Conservation (phyloP, 2,113 vertebrate genomes). For the Pao palembangensis region DNA sequence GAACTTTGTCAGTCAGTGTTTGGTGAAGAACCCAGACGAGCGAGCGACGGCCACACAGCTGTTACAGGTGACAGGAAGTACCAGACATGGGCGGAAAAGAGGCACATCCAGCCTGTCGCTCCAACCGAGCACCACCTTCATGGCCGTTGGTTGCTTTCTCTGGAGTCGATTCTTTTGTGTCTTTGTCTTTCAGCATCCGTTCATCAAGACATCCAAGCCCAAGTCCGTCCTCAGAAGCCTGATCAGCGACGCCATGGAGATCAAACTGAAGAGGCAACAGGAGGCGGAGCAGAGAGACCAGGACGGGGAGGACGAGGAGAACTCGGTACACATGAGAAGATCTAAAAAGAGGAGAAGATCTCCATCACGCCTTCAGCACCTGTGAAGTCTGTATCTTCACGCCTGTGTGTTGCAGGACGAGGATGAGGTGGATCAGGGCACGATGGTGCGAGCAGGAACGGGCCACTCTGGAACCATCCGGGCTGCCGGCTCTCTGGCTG, state of each 20-base stretch:
- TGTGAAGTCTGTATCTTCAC: too few relatives aligned
- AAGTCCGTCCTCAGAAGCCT: constrained; percentile 81
- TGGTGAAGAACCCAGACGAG: constrained; percentile 89
- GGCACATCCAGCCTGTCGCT: too few relatives aligned
- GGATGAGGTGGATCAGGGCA: constrained; percentile 86
- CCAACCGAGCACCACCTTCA: too few relatives aligned
- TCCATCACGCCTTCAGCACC: not conserved
- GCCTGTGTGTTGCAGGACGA: constrained; percentile 78
- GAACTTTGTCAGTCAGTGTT: constrained; percentile 88
- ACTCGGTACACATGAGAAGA: constrained; percentile 74
- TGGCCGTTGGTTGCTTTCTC: too few relatives aligned
- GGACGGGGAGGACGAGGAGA: constrained; percentile 88
- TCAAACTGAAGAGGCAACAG: constrained; percentile 86
- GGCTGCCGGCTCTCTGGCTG: constrained; percentile 74
- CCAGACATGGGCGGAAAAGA: too few relatives aligned
- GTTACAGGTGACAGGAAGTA: constrained; percentile 79
- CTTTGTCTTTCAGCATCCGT: constrained; percentile 78
- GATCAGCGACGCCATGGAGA: constrained; percentile 91
- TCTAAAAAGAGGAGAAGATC: too few relatives aligned
- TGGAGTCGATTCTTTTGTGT: too few relatives aligned
- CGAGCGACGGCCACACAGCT: constrained; percentile 88
- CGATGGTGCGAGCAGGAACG: constrained; percentile 83
- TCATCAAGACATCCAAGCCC: constrained; percentile 88
- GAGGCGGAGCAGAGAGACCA: constrained; percentile 84
- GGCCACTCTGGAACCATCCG: constrained; percentile 82